Evolutionary conservation across 2,888 invertebrate species (phyloP).

Genomic region (Eucriotettix oculatus): DNA sequence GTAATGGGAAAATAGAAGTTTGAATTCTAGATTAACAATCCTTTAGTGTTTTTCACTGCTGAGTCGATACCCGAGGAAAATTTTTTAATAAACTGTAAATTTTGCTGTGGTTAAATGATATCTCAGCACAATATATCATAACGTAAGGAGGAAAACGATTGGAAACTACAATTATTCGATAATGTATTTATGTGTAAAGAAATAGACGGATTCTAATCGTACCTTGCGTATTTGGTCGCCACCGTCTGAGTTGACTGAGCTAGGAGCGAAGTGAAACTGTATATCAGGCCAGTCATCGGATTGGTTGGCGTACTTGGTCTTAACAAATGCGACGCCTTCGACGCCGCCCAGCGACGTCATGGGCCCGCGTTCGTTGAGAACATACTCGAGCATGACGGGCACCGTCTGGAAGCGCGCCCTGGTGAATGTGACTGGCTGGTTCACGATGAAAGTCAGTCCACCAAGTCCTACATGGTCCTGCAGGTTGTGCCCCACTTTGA

Average conservation of each 20-base stretch:
- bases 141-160: too few species aligned
- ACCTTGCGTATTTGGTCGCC: constrained; percentile 65
- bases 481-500: constrained; percentile 43
- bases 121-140: too few species aligned
- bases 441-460: constrained; percentile 65
- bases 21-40: too few species aligned
- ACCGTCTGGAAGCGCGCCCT: constrained; percentile 61
- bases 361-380: constrained; percentile 63
- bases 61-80: too few species aligned
- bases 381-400: constrained; percentile 63
- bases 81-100: too few species aligned
- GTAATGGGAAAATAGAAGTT: too few species aligned
- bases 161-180: too few species aligned
- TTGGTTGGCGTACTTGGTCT: constrained; percentile 68
- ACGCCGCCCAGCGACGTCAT: constrained; percentile 67
- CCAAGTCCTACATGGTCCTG: constrained; percentile 82
- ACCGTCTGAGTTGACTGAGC: constrained; percentile 68
- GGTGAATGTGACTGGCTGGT: constrained; percentile 63
- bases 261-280: constrained; percentile 74
- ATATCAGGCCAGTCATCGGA: constrained; percentile 67
- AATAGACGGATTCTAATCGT: too few species aligned
- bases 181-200: too few species aligned
- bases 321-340: constrained; percentile 75
- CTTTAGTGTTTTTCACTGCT: too few species aligned
- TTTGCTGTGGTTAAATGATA: too few species aligned